Evolutionary conservation across 1,140 invertebrate species (phyloP).

Genomic region (Eupristina koningsbergeri): DNA sequence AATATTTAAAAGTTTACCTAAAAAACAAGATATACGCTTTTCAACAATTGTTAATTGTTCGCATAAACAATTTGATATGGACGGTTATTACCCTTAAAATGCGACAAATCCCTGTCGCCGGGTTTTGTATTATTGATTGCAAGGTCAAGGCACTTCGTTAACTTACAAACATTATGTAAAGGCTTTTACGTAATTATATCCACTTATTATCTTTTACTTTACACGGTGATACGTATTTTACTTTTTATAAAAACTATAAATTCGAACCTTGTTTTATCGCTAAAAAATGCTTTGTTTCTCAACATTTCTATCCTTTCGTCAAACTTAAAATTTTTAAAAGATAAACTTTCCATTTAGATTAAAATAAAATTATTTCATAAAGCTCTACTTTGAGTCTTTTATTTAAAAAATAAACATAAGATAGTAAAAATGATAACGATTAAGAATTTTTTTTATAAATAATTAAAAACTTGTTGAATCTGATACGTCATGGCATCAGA

Average conservation of each 20-base stretch:
- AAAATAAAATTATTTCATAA: slow-evolving; percentile 32
- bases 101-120: slow-evolving; percentile 50
- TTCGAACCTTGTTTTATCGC: slow-evolving; percentile 47
- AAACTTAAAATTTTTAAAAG: slow-evolving; percentile 46
- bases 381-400: background rate
- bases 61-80: slow-evolving; percentile 67
- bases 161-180: slow-evolving; percentile 52
- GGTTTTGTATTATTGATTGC: slow-evolving; percentile 57
- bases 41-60: slow-evolving; percentile 64
- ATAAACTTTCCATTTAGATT: slow-evolving; percentile 30
- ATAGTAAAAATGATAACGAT: slow-evolving; percentile 33
- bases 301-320: slow-evolving; percentile 48
- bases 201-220: slow-evolving; percentile 21
- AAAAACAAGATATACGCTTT: slow-evolving; percentile 59
- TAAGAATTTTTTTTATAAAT: slow-evolving; percentile 47
- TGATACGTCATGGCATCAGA: slow-evolving; percentile 70
- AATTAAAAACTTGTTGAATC: slow-evolving; percentile 55
- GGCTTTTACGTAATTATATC: slow-evolving; percentile 24
- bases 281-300: slow-evolving; percentile 52
- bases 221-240: slow-evolving; percentile 31
- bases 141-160: slow-evolving; percentile 62
- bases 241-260: slow-evolving; percentile 40
- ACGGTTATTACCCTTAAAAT: slow-evolving; percentile 69
- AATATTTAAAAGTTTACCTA: slow-evolving; percentile 58
- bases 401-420: slow-evolving; percentile 29